phyloP scores from a whole-genome alignment of 1,140 invertebrate genomes.

The Chelonus insularis region DNA sequence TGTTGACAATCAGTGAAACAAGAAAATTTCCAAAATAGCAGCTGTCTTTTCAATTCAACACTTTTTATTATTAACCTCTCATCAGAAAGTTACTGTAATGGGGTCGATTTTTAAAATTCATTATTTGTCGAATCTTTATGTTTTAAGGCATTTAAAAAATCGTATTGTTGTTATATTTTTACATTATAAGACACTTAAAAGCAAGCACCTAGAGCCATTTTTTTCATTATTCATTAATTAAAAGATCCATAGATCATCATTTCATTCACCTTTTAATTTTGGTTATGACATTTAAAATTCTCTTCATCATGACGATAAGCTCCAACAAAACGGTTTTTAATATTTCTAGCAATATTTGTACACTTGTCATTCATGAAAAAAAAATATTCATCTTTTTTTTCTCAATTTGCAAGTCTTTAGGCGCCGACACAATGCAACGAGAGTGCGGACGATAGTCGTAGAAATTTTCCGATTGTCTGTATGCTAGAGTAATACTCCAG shows the following conservation, averaged over 20 bases:
- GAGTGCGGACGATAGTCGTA: constrained; percentile 2
- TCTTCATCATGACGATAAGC: not conserved
- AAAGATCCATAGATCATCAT: too few relatives aligned
- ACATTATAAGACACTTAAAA: too few relatives aligned
- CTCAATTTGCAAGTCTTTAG: not conserved
- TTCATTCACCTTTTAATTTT: not conserved
- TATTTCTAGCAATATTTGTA: constrained; percentile 1
- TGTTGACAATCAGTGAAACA: not conserved
- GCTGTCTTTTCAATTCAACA: too few relatives aligned
- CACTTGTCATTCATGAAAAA: not conserved
- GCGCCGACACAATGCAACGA: not conserved
- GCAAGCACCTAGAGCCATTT: too few relatives aligned
- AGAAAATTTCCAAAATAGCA: not conserved
- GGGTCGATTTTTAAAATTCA: too few relatives aligned
- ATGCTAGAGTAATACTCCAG: constrained; percentile 17
- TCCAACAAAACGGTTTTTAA: constrained; percentile 5
- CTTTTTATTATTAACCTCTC: too few relatives aligned
- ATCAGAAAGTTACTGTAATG: too few relatives aligned
- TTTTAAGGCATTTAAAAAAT: too few relatives aligned
- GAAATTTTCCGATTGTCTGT: constrained; percentile 13
- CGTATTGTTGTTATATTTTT: too few relatives aligned
- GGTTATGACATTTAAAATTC: not conserved
- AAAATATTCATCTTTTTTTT: not conserved
- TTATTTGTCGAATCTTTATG: too few relatives aligned
- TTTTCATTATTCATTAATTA: too few relatives aligned